Evolutionary conservation across 2,113 vertebrate genomes (phyloP).

Genomic region (Anoplopoma fimbria): DNA sequence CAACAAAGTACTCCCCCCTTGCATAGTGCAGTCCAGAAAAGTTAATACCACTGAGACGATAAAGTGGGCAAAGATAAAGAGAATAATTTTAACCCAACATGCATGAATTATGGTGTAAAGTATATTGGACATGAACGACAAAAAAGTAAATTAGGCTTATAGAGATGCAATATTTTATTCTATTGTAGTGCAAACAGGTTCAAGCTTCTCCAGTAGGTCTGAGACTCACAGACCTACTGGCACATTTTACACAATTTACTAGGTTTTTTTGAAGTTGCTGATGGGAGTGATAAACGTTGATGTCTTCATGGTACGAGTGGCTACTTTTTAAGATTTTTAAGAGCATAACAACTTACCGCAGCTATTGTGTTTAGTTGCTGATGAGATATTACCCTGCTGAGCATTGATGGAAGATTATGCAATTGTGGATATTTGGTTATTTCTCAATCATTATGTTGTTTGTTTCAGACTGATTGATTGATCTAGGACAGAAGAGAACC

Average conservation of each 20-base stretch:
- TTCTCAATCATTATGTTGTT: neutral
- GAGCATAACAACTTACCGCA: neutral
- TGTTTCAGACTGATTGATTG: neutral
- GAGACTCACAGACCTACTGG: neutral
- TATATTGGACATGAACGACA: neutral
- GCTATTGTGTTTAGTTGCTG: slow-evolving; percentile 3
- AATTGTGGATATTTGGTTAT: neutral
- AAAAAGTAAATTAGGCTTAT: neutral
- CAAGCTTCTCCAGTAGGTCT: neutral
- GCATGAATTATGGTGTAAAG: neutral
- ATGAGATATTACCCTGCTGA: neutral
- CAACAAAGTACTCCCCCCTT: slow-evolving; percentile 81
- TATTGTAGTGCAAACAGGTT: neutral
- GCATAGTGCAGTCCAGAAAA: slow-evolving; percentile 83
- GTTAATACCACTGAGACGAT: slow-evolving; percentile 65
- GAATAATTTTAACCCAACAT: neutral
- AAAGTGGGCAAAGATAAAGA: too few species aligned
- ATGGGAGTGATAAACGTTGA: neutral
- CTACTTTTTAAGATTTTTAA: slow-evolving; percentile 35
- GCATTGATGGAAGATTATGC: neutral
- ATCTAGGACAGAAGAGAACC: neutral
- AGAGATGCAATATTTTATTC: neutral
- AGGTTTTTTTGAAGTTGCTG: neutral
- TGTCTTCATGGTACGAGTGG: neutral
- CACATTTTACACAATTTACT: neutral